Conservation (phyloP, 2,797 vertebrate species). For the Dryobates pubescens region DNA sequence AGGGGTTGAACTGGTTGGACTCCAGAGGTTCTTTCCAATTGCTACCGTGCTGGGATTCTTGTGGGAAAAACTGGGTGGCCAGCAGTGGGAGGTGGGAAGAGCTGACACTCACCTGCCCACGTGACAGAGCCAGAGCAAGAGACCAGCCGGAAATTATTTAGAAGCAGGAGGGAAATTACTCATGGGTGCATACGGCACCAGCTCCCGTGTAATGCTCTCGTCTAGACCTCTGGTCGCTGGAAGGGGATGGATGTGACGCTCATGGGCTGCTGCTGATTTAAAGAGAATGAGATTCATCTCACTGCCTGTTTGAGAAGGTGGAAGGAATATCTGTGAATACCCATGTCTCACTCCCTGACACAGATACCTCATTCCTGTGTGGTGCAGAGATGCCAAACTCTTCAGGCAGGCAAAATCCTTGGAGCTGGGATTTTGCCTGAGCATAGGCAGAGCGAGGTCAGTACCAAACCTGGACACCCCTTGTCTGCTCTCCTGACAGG, state of each 20-base stretch:
- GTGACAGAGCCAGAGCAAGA: not conserved
- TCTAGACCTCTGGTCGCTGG: not conserved
- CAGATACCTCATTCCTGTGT: fast-evolving
- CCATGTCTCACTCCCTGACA: not conserved
- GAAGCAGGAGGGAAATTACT: slow-evolving; percentile 39
- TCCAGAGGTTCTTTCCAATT: too few species aligned
- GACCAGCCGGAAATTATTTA: not conserved
- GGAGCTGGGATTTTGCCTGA: not conserved
- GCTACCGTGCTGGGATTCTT: too few species aligned
- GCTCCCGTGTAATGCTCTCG: not conserved
- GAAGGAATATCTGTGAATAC: too few species aligned
- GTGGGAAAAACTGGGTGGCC: not conserved
- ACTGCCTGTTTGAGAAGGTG: too few species aligned
- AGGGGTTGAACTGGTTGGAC: too few species aligned
- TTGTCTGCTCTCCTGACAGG: not conserved
- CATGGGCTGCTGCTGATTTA: not conserved
- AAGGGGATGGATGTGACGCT: not conserved
- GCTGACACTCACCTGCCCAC: not conserved
- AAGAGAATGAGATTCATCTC: fast-evolving
- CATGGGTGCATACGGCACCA: not conserved
- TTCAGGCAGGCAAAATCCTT: fast-evolving
- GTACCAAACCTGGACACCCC: not conserved
- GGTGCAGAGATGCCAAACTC: not conserved
- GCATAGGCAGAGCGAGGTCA: not conserved
- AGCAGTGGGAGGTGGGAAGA: not conserved